phyloP scores from a whole-genome alignment of 2,797 vertebrate genomes.

The Pangasius mekongensis region DNA sequence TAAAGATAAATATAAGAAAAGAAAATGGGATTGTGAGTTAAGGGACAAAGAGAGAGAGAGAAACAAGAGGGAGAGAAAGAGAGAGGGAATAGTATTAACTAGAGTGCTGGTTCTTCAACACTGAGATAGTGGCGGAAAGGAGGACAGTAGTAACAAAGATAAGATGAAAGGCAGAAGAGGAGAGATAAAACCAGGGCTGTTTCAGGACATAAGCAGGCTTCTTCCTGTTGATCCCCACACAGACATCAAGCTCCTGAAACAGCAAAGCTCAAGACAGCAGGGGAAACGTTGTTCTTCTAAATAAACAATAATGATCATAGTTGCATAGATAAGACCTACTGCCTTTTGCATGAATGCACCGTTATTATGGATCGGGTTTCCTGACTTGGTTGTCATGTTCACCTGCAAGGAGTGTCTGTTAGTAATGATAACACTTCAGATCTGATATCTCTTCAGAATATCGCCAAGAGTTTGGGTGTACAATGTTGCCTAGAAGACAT shows the following conservation, averaged over 20 bases:
- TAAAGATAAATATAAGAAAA: not conserved
- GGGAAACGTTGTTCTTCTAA: conserved; percentile 26
- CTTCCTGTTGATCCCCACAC: conserved; percentile 54
- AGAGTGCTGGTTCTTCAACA: conserved; percentile 5
- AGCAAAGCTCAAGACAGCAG: conserved; percentile 30
- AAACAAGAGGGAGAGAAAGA: not conserved
- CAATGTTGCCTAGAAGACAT: not conserved
- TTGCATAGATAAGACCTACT: conserved; percentile 26
- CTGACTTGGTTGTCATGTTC: not conserved
- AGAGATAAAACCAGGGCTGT: conserved; percentile 41
- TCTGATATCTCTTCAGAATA: no score
- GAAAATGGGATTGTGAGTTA: not conserved
- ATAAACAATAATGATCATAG: conserved; percentile 34
- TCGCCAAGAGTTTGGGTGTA: not conserved
- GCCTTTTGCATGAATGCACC: not conserved
- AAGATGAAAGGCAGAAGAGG: conserved; percentile 31
- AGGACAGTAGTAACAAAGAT: conserved; percentile 37
- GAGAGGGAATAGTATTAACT: not conserved
- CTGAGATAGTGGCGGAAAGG: conserved; percentile 14
- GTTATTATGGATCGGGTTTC: not conserved
- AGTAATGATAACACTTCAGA: not conserved
- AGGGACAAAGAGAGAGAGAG: not conserved
- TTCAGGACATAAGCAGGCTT: conserved; percentile 33
- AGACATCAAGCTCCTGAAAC: conserved; percentile 27
- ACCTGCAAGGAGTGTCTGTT: not conserved